Percentiles rank a stretch among this genome's conserved stretches.
Conservation (phyloP, 2,888 invertebrate genomes). For the Diaperis boleti region DNA sequence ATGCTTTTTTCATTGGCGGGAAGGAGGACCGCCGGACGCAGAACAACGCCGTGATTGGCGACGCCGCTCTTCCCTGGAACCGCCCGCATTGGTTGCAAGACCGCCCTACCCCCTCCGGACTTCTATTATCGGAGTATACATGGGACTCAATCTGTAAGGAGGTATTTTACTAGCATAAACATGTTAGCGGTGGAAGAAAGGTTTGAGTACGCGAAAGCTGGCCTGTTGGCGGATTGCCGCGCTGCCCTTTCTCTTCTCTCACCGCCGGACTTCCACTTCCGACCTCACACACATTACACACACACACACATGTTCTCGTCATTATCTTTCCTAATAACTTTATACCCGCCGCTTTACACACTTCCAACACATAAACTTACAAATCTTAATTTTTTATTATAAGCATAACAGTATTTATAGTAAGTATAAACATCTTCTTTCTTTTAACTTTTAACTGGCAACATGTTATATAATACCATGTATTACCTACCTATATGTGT, state of each 20-base stretch:
- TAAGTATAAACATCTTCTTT: too few relatives aligned
- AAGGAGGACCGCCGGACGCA: constrained; percentile 63
- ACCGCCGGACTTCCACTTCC: constrained; percentile 29
- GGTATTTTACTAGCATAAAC: constrained; percentile 66
- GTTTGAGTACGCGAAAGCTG: constrained; percentile 53
- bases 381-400: neutral
- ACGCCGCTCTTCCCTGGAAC: constrained; percentile 56
- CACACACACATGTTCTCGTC: constrained; percentile 17
- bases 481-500: too few relatives aligned
- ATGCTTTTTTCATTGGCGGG: constrained; percentile 69
- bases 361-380: neutral
- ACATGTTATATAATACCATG: too few relatives aligned
- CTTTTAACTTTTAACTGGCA: too few relatives aligned
- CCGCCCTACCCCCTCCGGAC: constrained; percentile 61
- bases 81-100: constrained; percentile 62
- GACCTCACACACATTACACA: constrained; percentile 19
- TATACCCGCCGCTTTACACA: constrained; percentile 10
- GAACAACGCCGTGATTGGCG: constrained; percentile 62
- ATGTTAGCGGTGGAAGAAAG: constrained; percentile 65
- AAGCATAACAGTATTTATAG: too few relatives aligned
- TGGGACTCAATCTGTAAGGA: constrained; percentile 66
- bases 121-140: constrained; percentile 65
- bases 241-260: constrained; percentile 16
- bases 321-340: constrained; percentile 23
- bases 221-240: constrained; percentile 33